Percentiles rank a stretch among this genome's conserved stretches.
phyloP scores from a whole-genome alignment of 2,113 vertebrate species.

The Malurus melanocephalus region DNA sequence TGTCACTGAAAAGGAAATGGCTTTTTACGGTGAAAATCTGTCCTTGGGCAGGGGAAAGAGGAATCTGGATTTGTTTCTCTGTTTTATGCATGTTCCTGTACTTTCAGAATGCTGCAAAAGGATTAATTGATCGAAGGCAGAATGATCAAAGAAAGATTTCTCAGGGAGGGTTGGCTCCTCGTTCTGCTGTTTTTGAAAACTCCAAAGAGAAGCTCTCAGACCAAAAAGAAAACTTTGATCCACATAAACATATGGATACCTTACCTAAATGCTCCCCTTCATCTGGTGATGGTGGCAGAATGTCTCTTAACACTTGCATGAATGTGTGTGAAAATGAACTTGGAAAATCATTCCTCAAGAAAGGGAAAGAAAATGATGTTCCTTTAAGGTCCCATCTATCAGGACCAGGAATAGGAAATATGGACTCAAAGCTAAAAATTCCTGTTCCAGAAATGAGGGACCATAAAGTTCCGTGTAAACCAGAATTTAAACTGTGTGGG shows the following conservation, averaged over 20 bases:
- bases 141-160: conserved; percentile 91
- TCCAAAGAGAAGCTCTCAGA: conserved; percentile 71
- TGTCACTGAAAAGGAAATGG: not conserved
- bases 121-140: conserved; percentile 80
- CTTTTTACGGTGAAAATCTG: not conserved
- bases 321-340: conserved; percentile 62
- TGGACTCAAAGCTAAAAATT: conserved; percentile 47
- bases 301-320: conserved; percentile 61
- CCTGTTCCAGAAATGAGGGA: conserved; percentile 47
- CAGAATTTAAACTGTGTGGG: conserved; percentile 81
- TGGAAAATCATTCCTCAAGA: conserved; percentile 64
- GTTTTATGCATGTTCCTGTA: not conserved
- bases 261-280: conserved; percentile 63
- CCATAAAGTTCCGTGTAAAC: conserved; percentile 77
- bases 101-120: conserved; percentile 77
- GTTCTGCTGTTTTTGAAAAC: conserved; percentile 61
- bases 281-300: conserved; percentile 50
- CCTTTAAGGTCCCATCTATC: conserved; percentile 51
- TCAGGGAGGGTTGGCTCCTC: conserved; percentile 82
- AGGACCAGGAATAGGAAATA: conserved; percentile 15
- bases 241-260: conserved; percentile 69
- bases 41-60: not conserved
- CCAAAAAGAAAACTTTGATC: conserved; percentile 85
- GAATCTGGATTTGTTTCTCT: not conserved
- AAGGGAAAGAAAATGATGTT: conserved; percentile 60